Evolutionary conservation across 2,113 vertebrate genomes (phyloP).

Genomic region (Panthera uncia): DNA sequence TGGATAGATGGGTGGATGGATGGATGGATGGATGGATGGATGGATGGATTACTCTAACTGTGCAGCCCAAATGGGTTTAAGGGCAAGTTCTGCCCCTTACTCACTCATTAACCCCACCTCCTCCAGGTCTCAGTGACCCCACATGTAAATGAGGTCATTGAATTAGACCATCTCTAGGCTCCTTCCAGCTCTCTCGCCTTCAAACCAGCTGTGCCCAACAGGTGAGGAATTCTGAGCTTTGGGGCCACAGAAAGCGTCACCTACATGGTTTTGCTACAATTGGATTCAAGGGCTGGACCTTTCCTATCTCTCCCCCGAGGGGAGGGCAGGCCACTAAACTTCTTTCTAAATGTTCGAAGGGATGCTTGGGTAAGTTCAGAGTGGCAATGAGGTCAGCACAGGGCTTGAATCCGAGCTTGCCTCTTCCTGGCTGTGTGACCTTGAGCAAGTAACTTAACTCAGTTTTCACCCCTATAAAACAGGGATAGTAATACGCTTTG

Average conservation of each 20-base stretch:
- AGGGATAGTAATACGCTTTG: background rate
- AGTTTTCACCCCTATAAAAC: background rate
- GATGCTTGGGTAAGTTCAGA: background rate
- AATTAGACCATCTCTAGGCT: background rate
- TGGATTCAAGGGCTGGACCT: background rate
- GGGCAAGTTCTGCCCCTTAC: background rate
- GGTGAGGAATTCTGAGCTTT: background rate
- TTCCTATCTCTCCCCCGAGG: background rate
- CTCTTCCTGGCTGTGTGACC: background rate
- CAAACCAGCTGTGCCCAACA: background rate
- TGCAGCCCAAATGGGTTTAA: background rate
- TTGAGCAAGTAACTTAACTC: background rate
- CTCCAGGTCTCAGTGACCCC: background rate
- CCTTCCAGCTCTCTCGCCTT: background rate
- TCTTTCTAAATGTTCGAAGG: background rate
- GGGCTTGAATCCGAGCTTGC: background rate
- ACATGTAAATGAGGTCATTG: background rate
- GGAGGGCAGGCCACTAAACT: background rate
- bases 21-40: background rate
- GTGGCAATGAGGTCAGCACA: background rate
- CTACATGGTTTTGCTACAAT: background rate
- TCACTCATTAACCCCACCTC: background rate
- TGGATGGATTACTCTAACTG: too few relatives aligned
- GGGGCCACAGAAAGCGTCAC: background rate
- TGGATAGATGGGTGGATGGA: background rate